Percentiles rank a stretch among this genome's conserved stretches.
phyloP scores from a whole-genome alignment of 2,888 invertebrate species.

The Macrosiphum euphorbiae region DNA sequence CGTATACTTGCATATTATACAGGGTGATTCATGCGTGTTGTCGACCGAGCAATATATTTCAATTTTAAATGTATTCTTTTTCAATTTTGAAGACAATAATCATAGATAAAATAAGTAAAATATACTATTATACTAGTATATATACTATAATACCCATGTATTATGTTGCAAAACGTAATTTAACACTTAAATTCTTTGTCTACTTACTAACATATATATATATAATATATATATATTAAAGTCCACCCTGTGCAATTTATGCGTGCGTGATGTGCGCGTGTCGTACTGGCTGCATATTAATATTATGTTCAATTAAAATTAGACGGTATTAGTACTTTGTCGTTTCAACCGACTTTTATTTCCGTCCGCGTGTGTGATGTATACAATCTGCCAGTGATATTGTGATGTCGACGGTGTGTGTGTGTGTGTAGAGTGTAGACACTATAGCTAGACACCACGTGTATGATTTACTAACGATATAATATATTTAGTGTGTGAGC shows the following conservation, averaged over 20 bases:
- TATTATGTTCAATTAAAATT: neutral
- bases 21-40: neutral
- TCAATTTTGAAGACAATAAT: neutral
- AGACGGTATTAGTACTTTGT: neutral
- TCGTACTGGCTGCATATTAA: neutral
- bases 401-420: neutral
- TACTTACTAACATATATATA: neutral
- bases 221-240: neutral
- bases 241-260: neutral
- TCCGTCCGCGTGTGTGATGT: neutral
- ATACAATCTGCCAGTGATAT: neutral
- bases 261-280: neutral
- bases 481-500: neutral
- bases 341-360: neutral
- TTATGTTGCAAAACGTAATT: neutral
- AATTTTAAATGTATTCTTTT: neutral
- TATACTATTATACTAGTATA: too few species aligned
- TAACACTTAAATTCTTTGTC: neutral
- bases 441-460: conserved; percentile 20
- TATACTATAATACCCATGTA: too few species aligned
- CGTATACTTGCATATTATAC: neutral
- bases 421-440: neutral
- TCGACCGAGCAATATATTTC: neutral
- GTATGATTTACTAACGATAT: conserved; percentile 25
- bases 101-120: neutral